Evolutionary conservation across 2,797 vertebrate genomes (phyloP).

Genomic region (Hephaestus fuliginosus): DNA sequence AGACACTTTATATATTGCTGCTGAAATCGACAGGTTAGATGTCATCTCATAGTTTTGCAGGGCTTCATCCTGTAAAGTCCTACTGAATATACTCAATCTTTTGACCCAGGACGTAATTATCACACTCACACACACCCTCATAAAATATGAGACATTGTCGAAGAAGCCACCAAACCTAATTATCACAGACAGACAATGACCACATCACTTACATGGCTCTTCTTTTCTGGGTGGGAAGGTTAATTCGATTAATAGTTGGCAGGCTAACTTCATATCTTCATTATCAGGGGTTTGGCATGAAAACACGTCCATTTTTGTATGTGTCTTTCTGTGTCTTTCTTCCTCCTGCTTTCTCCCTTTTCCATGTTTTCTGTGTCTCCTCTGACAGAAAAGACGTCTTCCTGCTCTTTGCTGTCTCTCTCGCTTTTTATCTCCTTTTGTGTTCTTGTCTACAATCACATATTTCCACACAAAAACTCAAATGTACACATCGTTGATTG

Average conservation of each 20-base stretch:
- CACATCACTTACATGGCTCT: constrained; percentile 45
- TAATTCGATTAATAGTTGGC: constrained; percentile 60
- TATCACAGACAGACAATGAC: constrained; percentile 63
- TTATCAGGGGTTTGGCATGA: constrained; percentile 43
- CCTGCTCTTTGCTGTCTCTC: neutral
- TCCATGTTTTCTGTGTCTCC: neutral
- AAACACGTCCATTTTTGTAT: neutral
- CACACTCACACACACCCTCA: constrained; percentile 11
- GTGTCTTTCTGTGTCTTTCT: neutral
- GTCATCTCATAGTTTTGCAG: neutral
- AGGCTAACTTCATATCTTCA: constrained; percentile 42
- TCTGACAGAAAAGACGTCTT: neutral
- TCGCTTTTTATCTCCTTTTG: neutral
- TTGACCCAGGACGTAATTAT: neutral
- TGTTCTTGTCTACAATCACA: neutral
- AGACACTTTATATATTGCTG: too few relatives aligned
- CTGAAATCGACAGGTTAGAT: neutral
- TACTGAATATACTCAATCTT: constrained; percentile 1
- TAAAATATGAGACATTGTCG: constrained; percentile 26
- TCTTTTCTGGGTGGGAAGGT: constrained; percentile 65
- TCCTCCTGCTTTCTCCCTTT: neutral
- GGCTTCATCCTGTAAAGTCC: neutral
- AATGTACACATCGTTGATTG: constrained; percentile 32
- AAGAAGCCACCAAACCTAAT: constrained; percentile 64
- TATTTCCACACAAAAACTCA: neutral